Conservation (phyloP, 1,140 invertebrate species). For the Eurosta solidaginis region DNA sequence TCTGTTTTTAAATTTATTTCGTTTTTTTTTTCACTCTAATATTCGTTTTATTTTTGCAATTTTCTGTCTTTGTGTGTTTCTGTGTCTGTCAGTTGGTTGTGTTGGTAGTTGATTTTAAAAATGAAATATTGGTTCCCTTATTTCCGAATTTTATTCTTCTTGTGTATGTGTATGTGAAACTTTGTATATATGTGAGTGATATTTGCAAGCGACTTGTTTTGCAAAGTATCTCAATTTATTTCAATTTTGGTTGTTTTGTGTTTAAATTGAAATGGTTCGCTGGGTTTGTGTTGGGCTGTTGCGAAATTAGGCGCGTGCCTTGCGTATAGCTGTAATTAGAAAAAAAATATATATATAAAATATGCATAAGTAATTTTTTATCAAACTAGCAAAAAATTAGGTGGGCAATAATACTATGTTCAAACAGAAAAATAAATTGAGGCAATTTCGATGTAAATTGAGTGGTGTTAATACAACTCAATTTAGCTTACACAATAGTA, state of each 20-base stretch:
- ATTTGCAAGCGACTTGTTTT: neutral
- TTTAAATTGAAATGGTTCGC: conserved; percentile 33
- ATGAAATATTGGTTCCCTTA: neutral
- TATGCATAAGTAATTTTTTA: too few species aligned
- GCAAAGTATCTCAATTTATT: neutral
- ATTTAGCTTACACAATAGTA: too few species aligned
- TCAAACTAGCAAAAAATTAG: too few species aligned
- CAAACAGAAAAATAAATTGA: too few species aligned
- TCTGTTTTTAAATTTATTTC: neutral
- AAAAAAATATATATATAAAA: too few species aligned
- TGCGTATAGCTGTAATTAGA: conserved; percentile 47
- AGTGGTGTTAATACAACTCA: too few species aligned
- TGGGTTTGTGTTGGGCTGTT: conserved; percentile 25
- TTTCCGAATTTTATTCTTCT: neutral
- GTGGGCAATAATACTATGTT: too few species aligned
- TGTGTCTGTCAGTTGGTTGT: conserved; percentile 26
- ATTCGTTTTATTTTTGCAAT: neutral
- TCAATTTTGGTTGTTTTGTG: conserved; percentile 21
- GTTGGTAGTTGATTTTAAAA: conserved; percentile 6
- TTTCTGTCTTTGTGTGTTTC: neutral
- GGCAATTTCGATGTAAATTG: too few species aligned
- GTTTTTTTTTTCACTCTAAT: neutral
- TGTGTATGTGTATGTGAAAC: conserved; percentile 33
- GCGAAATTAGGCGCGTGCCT: conserved; percentile 55
- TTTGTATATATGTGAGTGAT: conserved; percentile 16